A percentile compares a stretch with the other conserved stretches of the same genome.
phyloP scores from a whole-genome alignment of 2,113 vertebrate species.

The Syngnathus floridae region DNA sequence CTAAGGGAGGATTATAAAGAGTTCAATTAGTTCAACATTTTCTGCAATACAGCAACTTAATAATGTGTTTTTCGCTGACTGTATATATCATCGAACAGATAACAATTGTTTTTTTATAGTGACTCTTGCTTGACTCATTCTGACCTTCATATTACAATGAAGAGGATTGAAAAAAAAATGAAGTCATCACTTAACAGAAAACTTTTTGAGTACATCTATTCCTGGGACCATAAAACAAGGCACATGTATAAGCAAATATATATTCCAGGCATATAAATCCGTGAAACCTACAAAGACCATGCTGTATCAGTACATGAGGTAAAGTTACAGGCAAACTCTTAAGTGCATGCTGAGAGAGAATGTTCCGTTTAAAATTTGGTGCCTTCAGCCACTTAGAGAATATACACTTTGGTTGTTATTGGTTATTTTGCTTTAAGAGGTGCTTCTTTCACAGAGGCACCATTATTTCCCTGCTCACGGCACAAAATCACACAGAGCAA shows the following conservation, averaged over 20 bases:
- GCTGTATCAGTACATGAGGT: constrained; percentile 42
- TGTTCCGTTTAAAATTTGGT: not conserved
- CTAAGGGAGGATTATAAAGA: not conserved
- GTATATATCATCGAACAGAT: too few relatives aligned
- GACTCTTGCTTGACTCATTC: not conserved
- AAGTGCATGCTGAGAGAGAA: constrained; percentile 39
- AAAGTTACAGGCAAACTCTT: constrained; percentile 33
- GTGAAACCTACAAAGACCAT: constrained; percentile 36
- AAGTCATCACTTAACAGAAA: constrained; percentile 44
- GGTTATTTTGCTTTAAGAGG: constrained; percentile 2
- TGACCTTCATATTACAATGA: not conserved
- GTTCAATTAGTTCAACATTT: not conserved
- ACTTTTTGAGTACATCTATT: constrained; percentile 43
- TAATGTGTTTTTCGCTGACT: too few relatives aligned
- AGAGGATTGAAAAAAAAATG: constrained; percentile 27
- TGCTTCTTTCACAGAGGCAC: not conserved
- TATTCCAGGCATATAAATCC: constrained; percentile 39
- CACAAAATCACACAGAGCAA: not conserved
- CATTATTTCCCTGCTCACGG: not conserved
- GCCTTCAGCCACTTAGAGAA: constrained; percentile 1
- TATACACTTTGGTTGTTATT: constrained; percentile 4
- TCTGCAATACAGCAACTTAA: not conserved
- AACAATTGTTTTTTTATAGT: not conserved
- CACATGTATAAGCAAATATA: constrained; percentile 48
- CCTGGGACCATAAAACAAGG: constrained; percentile 44